Base-by-base conservation (phyloP, 1,140 invertebrate genomes). In the Aphelinus atriplicis region DNA sequence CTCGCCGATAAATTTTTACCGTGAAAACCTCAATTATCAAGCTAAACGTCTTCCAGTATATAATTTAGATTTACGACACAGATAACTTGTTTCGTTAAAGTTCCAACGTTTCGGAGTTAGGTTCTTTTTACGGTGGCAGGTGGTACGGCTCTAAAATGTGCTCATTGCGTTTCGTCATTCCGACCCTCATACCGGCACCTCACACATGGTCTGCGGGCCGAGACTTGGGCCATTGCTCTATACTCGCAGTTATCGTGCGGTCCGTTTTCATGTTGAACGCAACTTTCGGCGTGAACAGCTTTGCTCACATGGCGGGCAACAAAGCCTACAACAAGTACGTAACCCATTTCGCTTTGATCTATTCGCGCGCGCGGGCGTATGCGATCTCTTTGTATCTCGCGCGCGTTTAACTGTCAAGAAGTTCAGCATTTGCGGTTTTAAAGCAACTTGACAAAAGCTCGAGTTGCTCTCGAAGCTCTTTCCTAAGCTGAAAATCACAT, bases 171-270 rank as follows among this genome's bases (percentile, higher is more conserved):
- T 96, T 96, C 81, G 65, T 95, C 0, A 57, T 97, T 42, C 97
- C 96, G 2, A 92, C 92, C 0, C 1, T 93, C 1, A 84, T 96
- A n/a, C 94, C 95, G 0, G 26, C 0, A 26, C 89, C 92, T 2
- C 92, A 90, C 73, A 86, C 88, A 10, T 97, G 95, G 94, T 88
- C 89, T 10, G 97, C 98, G 84, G 85, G 84, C 2, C 91, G 91
- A 84, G 80, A 81, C 9, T 85, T 89, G 82, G 0, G 26, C 26
- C 26, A 26, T 26, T 26, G 26, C 26, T 82, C 87, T 90, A 9
- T 92, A 92, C 71, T 88, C 91, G 77, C 89, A 90, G 2, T 89
- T 91, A 78, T 90, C 88, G n/a, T 82, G 94, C 91, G 96, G 10
- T 97, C 97, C 84, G 88, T 92, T 7, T 66, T 71, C n/a, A 56